Evolutionary conservation across 92 coral and sea anemone genomes (phyloP), one percentile per base, ranked within the genome.

Genomic region (Paramuricea clavata): DNA sequence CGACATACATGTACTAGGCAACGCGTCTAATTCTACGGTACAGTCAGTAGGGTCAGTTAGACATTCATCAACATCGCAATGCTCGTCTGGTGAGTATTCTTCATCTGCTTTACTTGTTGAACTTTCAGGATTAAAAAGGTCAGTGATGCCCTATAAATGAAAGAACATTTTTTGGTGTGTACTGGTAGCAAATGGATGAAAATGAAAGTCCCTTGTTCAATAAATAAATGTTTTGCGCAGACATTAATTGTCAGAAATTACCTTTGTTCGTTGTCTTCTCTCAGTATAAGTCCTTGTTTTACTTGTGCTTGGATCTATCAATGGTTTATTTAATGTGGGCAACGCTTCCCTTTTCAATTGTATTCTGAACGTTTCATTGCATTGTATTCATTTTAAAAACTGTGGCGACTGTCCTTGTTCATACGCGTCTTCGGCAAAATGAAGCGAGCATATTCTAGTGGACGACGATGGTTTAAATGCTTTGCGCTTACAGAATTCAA

Each of bases 401-500:
- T 12, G 25, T 4, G 80, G 80, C 57, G 80, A 43, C 34, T 74
- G 80, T 44, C 49, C 80, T 12, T 59, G 80, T 8, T 74, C 80
- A 41, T 11, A 74, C 21, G 80, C 59, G 21, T 74, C 80, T 17
- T 74, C 80, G 41, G 80, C 80, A 27, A 74, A 74, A 43, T 74
- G 57, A 42, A 74, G 39, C 3, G 80, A 74, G 39, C 80, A 74
- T 28, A 74, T 41, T 19, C 80, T 74, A 43, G 59, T 74, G 54
- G 12, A 11, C 41, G 30, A 42, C 39, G 80, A 12, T 43, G 80
- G 80, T 74, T 39, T 74, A 74, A 41, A 74, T 28, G 56, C 80
- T 22, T 74, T 74, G 17, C 59, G 57, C 80, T 74, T 74, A 19
- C 80, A 74, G 32, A 74, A 74, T 74, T 74, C 80, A 41, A 74